Percentiles rank a stretch among this genome's conserved stretches.
Conservation (phyloP, 2,888 invertebrate species). For the Apoderus coryli region DNA sequence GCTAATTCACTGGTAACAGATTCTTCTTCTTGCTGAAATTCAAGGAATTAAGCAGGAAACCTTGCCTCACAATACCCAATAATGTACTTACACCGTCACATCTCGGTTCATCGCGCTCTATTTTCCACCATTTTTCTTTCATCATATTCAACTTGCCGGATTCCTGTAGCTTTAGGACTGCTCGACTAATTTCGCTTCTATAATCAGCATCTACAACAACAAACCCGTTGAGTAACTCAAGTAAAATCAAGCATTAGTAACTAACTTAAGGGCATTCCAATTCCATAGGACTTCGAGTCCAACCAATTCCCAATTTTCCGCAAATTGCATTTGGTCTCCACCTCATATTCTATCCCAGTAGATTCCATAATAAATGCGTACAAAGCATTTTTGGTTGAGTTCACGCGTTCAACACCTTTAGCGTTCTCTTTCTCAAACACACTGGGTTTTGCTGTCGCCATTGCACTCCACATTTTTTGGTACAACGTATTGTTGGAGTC, state of each 20-base stretch:
- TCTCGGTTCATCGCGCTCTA: constrained; percentile 33
- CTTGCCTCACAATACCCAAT: not conserved
- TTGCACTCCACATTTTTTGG: constrained; percentile 32
- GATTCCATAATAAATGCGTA: constrained; percentile 98
- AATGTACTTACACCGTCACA: constrained; percentile 20
- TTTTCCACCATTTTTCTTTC: constrained; percentile 88
- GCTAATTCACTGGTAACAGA: constrained; percentile 36
- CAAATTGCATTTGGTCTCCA: constrained; percentile 72
- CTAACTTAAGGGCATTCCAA: constrained; percentile 82
- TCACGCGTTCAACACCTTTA: constrained; percentile 53
- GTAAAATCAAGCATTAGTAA: constrained; percentile 15
- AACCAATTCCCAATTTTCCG: constrained; percentile 67
- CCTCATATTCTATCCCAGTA: constrained; percentile 82
- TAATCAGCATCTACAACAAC: constrained; percentile 57
- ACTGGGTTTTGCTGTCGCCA: constrained; percentile 66
- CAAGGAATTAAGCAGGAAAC: not conserved
- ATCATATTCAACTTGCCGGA: constrained; percentile 64
- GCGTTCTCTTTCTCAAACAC: constrained; percentile 67
- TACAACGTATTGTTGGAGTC: constrained; percentile 31
- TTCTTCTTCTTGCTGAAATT: constrained; percentile 14
- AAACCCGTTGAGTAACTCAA: too few relatives aligned
- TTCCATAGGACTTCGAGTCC: constrained; percentile 86
- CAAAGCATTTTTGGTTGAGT: constrained; percentile 55
- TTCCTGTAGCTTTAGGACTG: constrained; percentile 81
- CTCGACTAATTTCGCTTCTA: constrained; percentile 69